These are phyloP conservation scores for Phaedon cochleariae DNA, from an alignment of 2,888 invertebrate genomes.

Conservation along the genomic window DNA sequence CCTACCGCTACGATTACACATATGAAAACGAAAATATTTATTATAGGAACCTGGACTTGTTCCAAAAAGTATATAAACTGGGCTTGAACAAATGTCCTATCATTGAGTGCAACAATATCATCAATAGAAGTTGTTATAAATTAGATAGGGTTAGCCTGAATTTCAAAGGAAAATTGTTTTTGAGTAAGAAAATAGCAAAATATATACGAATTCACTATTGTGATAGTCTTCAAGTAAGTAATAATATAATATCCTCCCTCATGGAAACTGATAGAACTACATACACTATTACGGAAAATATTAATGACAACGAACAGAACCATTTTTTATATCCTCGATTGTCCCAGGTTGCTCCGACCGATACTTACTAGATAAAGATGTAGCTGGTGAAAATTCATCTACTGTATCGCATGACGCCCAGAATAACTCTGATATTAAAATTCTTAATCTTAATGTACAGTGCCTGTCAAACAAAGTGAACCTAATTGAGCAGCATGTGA, in stretches of 20 bases:
- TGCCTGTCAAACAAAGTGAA: conserved; percentile 6
- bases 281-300: conserved; percentile 3
- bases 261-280: too few relatives aligned
- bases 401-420: background rate
- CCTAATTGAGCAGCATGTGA: background rate
- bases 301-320: background rate
- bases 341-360: background rate
- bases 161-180: background rate
- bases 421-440: background rate
- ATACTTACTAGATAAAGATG: background rate
- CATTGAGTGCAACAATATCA: background rate
- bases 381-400: background rate
- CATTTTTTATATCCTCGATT: conserved; percentile 4
- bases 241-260: too few relatives aligned
- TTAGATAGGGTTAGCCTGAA: background rate
- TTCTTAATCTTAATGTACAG: conserved; percentile 6
- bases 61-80: background rate
- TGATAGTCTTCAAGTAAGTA: too few relatives aligned
- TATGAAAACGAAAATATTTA: background rate
- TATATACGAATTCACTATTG: too few relatives aligned
- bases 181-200: too few relatives aligned
- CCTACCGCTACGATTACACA: background rate
- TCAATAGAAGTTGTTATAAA: conserved; percentile 3
- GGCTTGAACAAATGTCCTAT: conserved; percentile 1
- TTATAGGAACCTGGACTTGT: background rate